phyloP scores from a whole-genome alignment of 2,113 vertebrate species.

The Percina caprodes region DNA sequence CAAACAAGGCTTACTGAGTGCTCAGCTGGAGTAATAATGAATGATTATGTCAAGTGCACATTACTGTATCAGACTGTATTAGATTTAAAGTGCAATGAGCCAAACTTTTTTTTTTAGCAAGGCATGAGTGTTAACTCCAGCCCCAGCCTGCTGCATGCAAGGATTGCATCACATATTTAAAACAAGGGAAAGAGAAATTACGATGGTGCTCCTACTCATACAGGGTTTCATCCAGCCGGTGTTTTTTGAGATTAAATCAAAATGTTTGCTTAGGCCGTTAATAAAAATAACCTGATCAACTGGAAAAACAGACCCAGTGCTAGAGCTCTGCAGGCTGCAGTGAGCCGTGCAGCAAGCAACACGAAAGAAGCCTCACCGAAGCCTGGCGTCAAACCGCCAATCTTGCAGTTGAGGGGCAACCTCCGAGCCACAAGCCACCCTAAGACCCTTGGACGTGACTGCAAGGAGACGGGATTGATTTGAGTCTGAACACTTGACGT shows the following conservation, averaged over 20 bases:
- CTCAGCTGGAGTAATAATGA: background rate
- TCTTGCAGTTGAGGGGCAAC: no score
- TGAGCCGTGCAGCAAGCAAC: no score
- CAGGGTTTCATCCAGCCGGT: background rate
- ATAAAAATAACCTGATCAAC: background rate
- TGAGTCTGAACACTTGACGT: background rate
- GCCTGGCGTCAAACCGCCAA: no score
- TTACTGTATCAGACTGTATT: background rate
- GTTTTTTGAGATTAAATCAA: background rate
- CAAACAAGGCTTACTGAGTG: background rate
- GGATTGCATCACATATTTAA: background rate
- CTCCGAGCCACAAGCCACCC: no score
- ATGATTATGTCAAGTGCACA: background rate
- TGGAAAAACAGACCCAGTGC: background rate
- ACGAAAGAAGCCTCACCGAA: no score
- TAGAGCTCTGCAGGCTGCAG: no score
- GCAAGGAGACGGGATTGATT: no score
- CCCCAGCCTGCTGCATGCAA: background rate
- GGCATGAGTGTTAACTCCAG: no score
- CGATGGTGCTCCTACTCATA: constrained; percentile 1
- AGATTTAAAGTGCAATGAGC: background rate
- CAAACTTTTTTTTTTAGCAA: no score
- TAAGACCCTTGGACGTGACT: background rate
- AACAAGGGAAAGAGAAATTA: background rate
- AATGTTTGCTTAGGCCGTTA: background rate